Conservation (phyloP, 2,797 vertebrate genomes). For the Chiroxiphia lanceolata region DNA sequence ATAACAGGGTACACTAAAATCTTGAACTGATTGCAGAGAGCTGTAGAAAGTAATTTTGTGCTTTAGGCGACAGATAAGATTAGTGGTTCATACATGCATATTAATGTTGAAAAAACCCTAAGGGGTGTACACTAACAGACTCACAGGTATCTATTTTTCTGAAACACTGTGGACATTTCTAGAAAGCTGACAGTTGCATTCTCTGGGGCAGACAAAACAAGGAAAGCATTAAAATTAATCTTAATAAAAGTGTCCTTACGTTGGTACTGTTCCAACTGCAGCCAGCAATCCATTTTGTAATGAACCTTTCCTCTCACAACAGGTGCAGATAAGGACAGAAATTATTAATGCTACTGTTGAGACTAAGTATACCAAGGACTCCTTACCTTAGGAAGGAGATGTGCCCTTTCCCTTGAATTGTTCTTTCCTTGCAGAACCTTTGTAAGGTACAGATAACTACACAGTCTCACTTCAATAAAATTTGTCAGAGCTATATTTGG, state of each 20-base stretch:
- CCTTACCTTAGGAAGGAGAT: background rate
- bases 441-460: background rate
- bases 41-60: background rate
- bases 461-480: background rate
- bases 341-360: background rate
- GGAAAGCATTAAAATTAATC: background rate
- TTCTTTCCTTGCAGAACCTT: background rate
- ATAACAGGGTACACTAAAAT: background rate
- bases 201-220: background rate
- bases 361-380: background rate
- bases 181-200: background rate
- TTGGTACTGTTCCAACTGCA: background rate
- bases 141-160: background rate
- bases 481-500: rapidly evolving
- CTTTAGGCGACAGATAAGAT: background rate
- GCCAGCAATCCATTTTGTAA: background rate
- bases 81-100: background rate
- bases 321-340: background rate
- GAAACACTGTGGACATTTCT: background rate
- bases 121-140: background rate
- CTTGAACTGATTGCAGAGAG: background rate
- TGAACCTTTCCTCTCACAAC: background rate
- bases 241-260: background rate
- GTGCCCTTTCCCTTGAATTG: background rate
- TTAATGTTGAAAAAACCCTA: background rate